Conservation (phyloP, 2,113 vertebrate species). For the Pomatorhinus ruficollis region DNA sequence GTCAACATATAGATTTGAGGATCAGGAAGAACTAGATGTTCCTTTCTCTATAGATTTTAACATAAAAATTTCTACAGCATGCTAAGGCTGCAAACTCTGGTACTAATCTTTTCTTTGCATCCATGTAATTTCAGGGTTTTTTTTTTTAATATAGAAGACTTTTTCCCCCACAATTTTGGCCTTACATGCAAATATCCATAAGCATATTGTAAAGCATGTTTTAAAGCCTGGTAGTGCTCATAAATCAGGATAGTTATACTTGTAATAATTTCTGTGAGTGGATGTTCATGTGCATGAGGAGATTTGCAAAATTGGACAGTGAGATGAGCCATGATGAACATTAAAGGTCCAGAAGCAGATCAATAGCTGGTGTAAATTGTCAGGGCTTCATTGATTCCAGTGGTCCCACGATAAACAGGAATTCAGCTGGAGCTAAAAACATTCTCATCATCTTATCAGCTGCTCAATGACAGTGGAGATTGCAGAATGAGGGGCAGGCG, state of each 20-base stretch:
- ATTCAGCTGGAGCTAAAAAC: neutral
- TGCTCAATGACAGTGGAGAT: neutral
- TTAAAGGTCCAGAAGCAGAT: neutral
- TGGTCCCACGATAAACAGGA: neutral
- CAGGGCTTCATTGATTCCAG: slow-evolving; percentile 34
- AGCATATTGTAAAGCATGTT: neutral
- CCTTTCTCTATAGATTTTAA: neutral
- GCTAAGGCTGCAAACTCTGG: neutral
- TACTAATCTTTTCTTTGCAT: neutral
- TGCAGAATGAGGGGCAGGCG: neutral
- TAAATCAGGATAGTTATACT: neutral
- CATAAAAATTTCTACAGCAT: neutral
- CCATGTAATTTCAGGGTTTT: neutral
- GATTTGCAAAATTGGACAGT: neutral
- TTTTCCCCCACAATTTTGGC: neutral
- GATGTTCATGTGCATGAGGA: neutral
- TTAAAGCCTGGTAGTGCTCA: neutral
- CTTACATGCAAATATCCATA: neutral
- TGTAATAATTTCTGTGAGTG: neutral
- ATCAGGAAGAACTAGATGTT: neutral
- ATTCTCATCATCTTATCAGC: neutral
- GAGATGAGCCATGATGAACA: slow-evolving; percentile 31
- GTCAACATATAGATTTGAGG: neutral
- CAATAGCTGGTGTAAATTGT: neutral
- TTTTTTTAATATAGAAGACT: neutral